A percentile compares a stretch with the other conserved stretches of the same genome.
These are phyloP conservation scores for Caenorhabditis briggsae DNA, from an alignment of 1,140 invertebrate species.

Conservation along the genomic window DNA sequence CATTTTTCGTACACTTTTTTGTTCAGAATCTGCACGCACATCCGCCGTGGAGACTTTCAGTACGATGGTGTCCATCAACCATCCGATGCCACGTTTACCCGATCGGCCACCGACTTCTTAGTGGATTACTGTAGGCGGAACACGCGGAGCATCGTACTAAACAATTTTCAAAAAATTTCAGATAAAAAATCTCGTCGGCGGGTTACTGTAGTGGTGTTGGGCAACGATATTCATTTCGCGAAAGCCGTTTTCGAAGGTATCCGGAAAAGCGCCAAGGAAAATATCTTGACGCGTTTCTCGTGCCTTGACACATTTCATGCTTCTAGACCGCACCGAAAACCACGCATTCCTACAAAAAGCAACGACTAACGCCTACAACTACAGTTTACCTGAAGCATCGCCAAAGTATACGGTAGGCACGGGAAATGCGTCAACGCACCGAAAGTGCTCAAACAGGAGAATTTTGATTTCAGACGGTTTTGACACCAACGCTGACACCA, in stretches of 20 bases:
- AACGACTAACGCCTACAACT: not conserved
- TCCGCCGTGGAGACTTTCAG: slow-evolving; percentile 57
- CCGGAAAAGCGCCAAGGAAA: not conserved
- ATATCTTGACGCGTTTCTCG: not conserved
- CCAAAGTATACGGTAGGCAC: slow-evolving; percentile 27
- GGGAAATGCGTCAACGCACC: not conserved
- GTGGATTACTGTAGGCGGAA: slow-evolving; percentile 11
- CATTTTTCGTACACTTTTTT: not conserved
- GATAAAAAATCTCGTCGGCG: not conserved
- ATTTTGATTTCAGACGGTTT: slow-evolving; percentile 1
- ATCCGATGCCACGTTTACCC: slow-evolving; percentile 55
- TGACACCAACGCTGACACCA: slow-evolving; percentile 53
- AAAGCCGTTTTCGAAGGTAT: slow-evolving; percentile 48
- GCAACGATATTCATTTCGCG: slow-evolving; percentile 56
- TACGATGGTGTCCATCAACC: slow-evolving; percentile 56
- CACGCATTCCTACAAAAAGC: not conserved
- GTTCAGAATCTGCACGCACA: slow-evolving; percentile 60
- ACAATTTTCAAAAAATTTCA: not conserved
- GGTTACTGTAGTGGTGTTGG: slow-evolving; percentile 46
- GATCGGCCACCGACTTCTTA: slow-evolving; percentile 55
- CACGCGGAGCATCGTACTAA: too few relatives aligned
- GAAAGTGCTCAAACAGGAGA: not conserved
- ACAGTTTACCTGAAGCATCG: not conserved
- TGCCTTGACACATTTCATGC: too few relatives aligned
- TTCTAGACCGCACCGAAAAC: slow-evolving; percentile 7